Evolutionary conservation across 2,888 invertebrate species (phyloP), one percentile per base, ranked within the genome.

Genomic region (Gryllus longicercus): DNA sequence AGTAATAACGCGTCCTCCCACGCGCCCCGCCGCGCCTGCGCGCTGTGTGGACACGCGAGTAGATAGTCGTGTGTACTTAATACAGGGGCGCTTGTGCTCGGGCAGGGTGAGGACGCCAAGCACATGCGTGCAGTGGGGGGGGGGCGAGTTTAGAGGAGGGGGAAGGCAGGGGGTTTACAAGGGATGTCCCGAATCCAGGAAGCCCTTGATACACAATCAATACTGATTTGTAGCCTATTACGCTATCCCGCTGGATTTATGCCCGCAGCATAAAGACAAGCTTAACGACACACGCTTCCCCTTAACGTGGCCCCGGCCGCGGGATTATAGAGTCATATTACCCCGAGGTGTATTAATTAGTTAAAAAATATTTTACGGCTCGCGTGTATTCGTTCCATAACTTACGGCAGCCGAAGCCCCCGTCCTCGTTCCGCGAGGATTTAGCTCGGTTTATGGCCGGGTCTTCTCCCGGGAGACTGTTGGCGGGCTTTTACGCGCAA

Each of bases 41-140:
- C 63, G n/a, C 8, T 63, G 8, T 63, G n/a, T 14, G n/a, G 63
- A 63, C 63, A 63, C 63, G 8, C 38, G 63, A 63, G 16, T 63
- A 63, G 63, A 63, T 63, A 63, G 14, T 63, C 63, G 63, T 63
- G 63, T 63, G 63, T 63, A 63, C 63, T 63, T 63, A 63, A 63
- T 63, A 63, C 1, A 18, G n/a, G 63, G 63, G n/a, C n/a, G 63
- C 63, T 18, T n/a, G 63, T 63, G n/a, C n/a, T 0, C 63, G 38
- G 5, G 38, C 38, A 8, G 38, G 38, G 38, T 8, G 38, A 8
- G 38, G 38, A 8, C 38, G 38, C 8, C 38, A 38, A 38, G 38
- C 38, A 38, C 38, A 38, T 38, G 38, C 38, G 38, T 38, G 38
- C 38, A 38, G 5, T 38, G 38, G 38, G 25, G 5, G n/a, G n/a